phyloP scores from a whole-genome alignment of 2,888 invertebrate species.

The Archips xylosteana region DNA sequence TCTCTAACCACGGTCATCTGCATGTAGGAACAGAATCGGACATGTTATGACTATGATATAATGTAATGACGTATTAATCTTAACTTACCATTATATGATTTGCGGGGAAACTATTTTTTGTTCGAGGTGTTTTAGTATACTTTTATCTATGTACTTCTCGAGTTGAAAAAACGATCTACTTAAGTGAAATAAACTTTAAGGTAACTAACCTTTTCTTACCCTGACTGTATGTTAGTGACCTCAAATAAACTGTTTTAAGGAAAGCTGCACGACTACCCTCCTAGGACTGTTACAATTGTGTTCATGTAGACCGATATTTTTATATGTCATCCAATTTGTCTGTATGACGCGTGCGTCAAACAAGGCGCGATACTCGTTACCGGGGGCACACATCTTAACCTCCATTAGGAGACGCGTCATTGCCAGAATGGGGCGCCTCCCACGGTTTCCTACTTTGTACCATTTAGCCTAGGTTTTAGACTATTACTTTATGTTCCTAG shows the following conservation, averaged over 20 bases:
- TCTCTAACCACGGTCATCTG: no score
- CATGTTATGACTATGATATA: no score
- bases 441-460: constrained; percentile 75
- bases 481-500: constrained; percentile 6
- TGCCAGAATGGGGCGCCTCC: constrained; percentile 69
- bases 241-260: neutral
- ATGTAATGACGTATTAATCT: no score
- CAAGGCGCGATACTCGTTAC: constrained; percentile 72
- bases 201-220: no score
- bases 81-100: no score
- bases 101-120: no score
- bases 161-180: no score
- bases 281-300: neutral
- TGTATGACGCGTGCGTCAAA: constrained; percentile 68
- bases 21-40: no score
- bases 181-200: no score
- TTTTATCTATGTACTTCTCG: no score
- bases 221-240: neutral
- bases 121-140: no score
- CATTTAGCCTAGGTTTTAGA: constrained; percentile 68
- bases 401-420: constrained; percentile 73
- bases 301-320: neutral
- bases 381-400: constrained; percentile 81
- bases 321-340: constrained; percentile 67
- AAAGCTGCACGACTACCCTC: neutral